Evolutionary conservation across 2,888 invertebrate genomes (phyloP).

Genomic region (Beris chalybata): DNA sequence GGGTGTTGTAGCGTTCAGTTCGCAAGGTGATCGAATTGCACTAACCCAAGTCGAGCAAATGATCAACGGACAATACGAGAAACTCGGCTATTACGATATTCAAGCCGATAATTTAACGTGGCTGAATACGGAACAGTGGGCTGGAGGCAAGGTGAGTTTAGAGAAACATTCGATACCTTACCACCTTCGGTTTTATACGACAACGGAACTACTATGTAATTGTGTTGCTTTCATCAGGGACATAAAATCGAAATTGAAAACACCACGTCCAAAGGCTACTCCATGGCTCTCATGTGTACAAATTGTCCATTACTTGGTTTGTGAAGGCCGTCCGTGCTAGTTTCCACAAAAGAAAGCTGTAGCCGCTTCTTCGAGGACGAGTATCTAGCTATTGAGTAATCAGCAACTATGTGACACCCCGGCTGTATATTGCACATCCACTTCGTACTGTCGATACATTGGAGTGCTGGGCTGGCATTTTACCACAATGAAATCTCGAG

Average conservation of each 20-base stretch:
- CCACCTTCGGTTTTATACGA: neutral
- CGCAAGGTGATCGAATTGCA: slow-evolving; percentile 97
- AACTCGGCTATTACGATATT: slow-evolving; percentile 94
- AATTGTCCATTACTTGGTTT: neutral
- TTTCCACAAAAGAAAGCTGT: neutral
- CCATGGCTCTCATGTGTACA: neutral
- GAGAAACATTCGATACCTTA: neutral
- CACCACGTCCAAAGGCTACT: neutral
- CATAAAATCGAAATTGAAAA: slow-evolving; percentile 17
- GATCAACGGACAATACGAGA: slow-evolving; percentile 89
- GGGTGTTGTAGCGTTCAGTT: slow-evolving; percentile 98
- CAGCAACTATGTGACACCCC: slow-evolving; percentile 5
- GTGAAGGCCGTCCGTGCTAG: neutral
- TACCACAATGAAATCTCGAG: slow-evolving; percentile 15
- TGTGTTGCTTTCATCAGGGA: slow-evolving; percentile 4
- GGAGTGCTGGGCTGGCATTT: neutral
- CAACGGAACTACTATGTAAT: neutral
- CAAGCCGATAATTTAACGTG: slow-evolving; percentile 94
- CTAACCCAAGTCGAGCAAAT: slow-evolving; percentile 98
- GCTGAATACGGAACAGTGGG: slow-evolving; percentile 89
- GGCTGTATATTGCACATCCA: slow-evolving; percentile 12
- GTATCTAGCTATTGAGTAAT: neutral
- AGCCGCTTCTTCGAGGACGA: neutral
- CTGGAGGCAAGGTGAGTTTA: slow-evolving; percentile 63
- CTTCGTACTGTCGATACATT: neutral